phyloP scores from a whole-genome alignment of 2,797 vertebrate genomes.

The Mastacembelus armatus region DNA sequence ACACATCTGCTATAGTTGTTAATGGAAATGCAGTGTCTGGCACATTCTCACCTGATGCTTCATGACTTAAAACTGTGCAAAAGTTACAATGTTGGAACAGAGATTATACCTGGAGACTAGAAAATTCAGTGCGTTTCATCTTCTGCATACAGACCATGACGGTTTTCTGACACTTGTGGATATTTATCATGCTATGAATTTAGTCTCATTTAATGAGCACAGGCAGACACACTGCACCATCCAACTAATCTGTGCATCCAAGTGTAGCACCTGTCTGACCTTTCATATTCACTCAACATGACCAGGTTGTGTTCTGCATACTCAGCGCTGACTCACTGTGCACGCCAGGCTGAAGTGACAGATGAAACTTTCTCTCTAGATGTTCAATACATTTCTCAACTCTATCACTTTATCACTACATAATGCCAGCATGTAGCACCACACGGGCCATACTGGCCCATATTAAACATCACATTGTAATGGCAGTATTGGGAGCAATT shows the following conservation, averaged over 20 bases:
- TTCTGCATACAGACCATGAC: not conserved
- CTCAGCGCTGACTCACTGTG: slow-evolving; percentile 41
- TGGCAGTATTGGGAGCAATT: too few species aligned
- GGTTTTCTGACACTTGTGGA: too few species aligned
- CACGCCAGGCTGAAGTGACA: slow-evolving; percentile 38
- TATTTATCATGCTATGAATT: not conserved
- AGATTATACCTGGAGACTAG: not conserved
- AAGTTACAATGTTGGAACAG: slow-evolving; percentile 5
- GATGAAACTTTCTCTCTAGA: not conserved
- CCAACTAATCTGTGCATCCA: not conserved
- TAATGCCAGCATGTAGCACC: not conserved
- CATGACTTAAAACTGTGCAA: slow-evolving; percentile 13
- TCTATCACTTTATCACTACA: not conserved
- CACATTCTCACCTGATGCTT: slow-evolving; percentile 64
- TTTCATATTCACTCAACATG: slow-evolving; percentile 34
- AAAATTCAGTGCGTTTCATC: not conserved
- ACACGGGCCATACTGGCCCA: not conserved
- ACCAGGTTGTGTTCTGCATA: slow-evolving; percentile 44
- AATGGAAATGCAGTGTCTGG: slow-evolving; percentile 35
- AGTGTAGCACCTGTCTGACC: slow-evolving; percentile 56
- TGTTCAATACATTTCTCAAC: slow-evolving; percentile 1
- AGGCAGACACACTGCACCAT: not conserved
- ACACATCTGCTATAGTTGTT: slow-evolving; percentile 60
- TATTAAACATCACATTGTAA: too few species aligned
- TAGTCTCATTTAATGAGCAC: slow-evolving; percentile 23